Evolutionary conservation across 2,797 vertebrate species (phyloP).

Genomic region (Fundulus diaphanus): DNA sequence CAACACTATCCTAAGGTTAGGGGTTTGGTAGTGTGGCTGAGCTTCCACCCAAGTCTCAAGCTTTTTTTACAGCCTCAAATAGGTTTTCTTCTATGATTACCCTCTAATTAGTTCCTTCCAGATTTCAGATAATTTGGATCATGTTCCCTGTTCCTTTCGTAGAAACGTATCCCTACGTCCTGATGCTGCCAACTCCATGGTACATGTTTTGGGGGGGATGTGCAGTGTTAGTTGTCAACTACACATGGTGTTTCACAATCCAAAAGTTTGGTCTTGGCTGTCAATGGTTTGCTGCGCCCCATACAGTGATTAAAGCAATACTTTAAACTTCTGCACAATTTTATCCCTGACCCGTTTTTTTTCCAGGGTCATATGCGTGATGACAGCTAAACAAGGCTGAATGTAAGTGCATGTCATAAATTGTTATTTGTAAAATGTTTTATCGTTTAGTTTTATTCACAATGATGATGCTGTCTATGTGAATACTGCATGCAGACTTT

Average conservation of each 20-base stretch:
- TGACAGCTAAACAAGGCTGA: neutral
- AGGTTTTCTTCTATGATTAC: neutral
- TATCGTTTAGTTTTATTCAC: neutral
- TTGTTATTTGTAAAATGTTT: neutral
- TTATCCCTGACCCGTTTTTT: neutral
- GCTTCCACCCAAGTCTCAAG: neutral
- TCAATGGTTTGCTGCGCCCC: neutral
- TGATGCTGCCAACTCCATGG: neutral
- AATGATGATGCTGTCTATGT: neutral
- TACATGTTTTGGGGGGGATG: neutral
- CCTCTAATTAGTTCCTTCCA: neutral
- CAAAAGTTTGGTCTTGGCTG: neutral
- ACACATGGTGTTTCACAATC: neutral
- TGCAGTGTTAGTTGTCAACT: neutral
- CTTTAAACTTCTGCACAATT: neutral
- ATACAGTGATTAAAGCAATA: neutral
- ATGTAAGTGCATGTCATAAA: neutral
- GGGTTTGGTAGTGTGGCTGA: neutral
- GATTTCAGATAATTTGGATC: neutral
- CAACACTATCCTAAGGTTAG: neutral
- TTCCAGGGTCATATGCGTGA: neutral
- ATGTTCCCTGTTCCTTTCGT: neutral
- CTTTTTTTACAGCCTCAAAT: neutral
- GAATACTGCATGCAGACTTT: neutral
- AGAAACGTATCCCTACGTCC: neutral